Evolutionary conservation across 2,797 vertebrate species (phyloP), one percentile per base, ranked within the genome.

Genomic region (Glyptemys insculpta): DNA sequence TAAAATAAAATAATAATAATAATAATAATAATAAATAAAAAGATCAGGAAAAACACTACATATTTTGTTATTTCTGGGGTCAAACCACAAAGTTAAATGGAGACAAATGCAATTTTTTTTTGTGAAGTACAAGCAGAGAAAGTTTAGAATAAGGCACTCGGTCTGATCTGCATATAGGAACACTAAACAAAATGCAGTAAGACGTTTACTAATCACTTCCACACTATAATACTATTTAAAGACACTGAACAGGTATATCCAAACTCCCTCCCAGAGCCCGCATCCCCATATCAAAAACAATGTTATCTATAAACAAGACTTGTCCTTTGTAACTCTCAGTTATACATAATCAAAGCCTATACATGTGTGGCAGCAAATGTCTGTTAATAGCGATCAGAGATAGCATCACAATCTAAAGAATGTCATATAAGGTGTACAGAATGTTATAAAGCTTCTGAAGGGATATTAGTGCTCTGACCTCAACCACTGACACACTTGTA

Each of bases 381-480:
- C 56, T 95, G 41, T 81, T 37, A 86, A 82, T 1, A 92, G 82
- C 8, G n/a, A 80, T 47, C 57, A 93, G 37, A 41, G 68, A 44
- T 44, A 85, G 15, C 23, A 62, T 74, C 53, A 90, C 16, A 76
- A 88, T 81, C 23, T 54, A 44, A 79, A 96, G 85, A 82, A 87
- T 59, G 6, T 53, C 81, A 86, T 81, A 90, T 65, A 81, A 16
- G 80, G 31, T 5, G 15, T 87, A 87, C 5, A 62, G 54, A 93
- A 96, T 57, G 37, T 50, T 56, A 88, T 6, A 25, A 47, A 93
- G 54, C 37, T 81, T 47, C 79, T 81, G 3, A 59, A 94, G 49
- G 85, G 6, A 62, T 88, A 91, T 76, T 68, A 76, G 31, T 87
- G 72, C 68, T 87, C 86, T 93, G 47, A 95, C 34, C 19, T 93